Evolutionary conservation across 1,140 invertebrate species (phyloP).

Genomic region (Copidosoma floridanum): DNA sequence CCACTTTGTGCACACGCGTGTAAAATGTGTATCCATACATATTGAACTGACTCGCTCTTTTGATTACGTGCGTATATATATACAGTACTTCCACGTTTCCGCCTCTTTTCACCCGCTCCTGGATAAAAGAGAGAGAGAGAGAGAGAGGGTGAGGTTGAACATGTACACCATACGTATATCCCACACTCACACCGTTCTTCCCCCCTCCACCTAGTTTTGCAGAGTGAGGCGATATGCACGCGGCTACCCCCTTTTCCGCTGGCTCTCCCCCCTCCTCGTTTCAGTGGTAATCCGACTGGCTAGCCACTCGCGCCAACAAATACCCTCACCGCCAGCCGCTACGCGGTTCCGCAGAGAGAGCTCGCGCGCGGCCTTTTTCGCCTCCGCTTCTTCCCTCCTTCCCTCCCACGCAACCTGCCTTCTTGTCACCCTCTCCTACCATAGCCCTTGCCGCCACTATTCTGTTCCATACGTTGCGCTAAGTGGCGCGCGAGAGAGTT

Average conservation of each 20-base stretch:
- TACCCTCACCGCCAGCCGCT: constrained; percentile 52
- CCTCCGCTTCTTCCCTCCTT: background rate
- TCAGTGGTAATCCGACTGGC: constrained; percentile 56
- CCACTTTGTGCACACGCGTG: no score
- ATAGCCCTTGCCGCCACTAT: background rate
- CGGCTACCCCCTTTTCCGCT: constrained; percentile 30
- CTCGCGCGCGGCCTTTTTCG: background rate
- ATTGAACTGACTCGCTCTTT: no score
- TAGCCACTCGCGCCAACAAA: constrained; percentile 57
- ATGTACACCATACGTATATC: no score
- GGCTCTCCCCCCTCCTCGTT: constrained; percentile 32
- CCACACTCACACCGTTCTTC: constrained; percentile 11
- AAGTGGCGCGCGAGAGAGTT: no score
- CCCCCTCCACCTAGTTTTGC: background rate
- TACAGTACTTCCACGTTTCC: no score
- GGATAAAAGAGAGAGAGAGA: no score
- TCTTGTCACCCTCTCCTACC: no score
- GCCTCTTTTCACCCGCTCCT: no score
- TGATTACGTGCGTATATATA: no score
- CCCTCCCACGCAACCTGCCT: no score
- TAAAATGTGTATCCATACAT: no score
- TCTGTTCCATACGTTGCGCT: background rate
- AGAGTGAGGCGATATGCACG: constrained; percentile 4
- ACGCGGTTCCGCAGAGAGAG: constrained; percentile 29
- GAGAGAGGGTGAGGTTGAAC: no score